Evolutionary conservation across 2,113 vertebrate genomes (phyloP), one percentile per base, ranked within the genome.

Genomic region (Danionella cerebrum): DNA sequence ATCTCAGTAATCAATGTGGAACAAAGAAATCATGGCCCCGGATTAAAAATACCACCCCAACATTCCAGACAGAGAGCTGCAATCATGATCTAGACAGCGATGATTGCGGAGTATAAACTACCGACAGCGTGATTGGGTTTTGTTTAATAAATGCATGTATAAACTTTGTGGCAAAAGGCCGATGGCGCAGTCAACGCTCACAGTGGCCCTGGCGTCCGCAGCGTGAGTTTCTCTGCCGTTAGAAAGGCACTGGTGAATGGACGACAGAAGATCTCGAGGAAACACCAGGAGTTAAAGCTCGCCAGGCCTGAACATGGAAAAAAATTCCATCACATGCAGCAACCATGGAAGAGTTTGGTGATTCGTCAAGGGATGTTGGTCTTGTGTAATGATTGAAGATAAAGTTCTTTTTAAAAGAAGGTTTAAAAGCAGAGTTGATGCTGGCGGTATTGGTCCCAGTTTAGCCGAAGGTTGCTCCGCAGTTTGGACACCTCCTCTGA

Each of bases 401-500:
- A 74, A 66, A 70, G 52, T 25, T 59, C 42, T 35, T 29, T 69
- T 44, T 45, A 70, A 73, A 55, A 19, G 8, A 42, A 7, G 29
- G 3, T 31, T n/a, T n/a, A n/a, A n/a, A n/a, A n/a, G n/a, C n/a
- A n/a, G n/a, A n/a, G n/a, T n/a, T n/a, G n/a, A n/a, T n/a, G n/a
- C n/a, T n/a, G n/a, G 51, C 71, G n/a, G 10, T 77, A 80, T 80
- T 86, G 85, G 77, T 85, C 87, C 86, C 78, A 90, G 84, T 91
- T 85, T 88, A 99, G 67, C 92, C 91, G 36, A 98, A 99, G 58
- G 88, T 92, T 52, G 95, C 92, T 31, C 96, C 96, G 36, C 96
- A 99, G 86, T 98, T 99, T 33, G 96, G 96, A 82, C 96, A 99
- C 79, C 92, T 87, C 78, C 94, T 91, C 90, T 98, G 94, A 78